These are phyloP conservation scores for Drosophila suboccidentalis DNA, from an alignment of 2,888 invertebrate species.

Conservation along the genomic window DNA sequence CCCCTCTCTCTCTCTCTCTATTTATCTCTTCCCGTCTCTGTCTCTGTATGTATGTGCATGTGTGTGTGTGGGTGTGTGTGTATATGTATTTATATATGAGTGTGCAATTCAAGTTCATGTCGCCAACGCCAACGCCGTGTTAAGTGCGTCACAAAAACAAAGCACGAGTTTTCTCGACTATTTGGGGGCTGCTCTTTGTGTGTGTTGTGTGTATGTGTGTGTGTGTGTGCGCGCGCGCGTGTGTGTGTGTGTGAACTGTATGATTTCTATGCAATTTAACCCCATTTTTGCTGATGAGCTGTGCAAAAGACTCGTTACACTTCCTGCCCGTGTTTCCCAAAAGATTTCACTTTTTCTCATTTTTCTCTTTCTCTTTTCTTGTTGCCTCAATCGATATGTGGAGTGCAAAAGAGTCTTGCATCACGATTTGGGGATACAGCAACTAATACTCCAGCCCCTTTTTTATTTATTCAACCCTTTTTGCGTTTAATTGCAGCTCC, in stretches of 20 bases:
- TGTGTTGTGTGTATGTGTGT: conserved; percentile 7
- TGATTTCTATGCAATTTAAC: conserved; percentile 82
- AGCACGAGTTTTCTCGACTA: conserved; percentile 43
- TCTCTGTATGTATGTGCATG: not conserved
- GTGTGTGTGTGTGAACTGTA: conserved; percentile 30
- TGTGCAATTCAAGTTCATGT: conserved; percentile 84
- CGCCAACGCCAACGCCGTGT: conserved; percentile 84
- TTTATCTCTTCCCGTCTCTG: not conserved
- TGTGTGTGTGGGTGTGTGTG: conserved; percentile 25
- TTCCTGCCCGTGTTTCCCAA: conserved; percentile 6
- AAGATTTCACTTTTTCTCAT: conserved; percentile 21
- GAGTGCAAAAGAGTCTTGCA: conserved; percentile 8
- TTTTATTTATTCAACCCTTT: conserved; percentile 7
- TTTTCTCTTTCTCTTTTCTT: not conserved
- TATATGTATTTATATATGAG: conserved; percentile 21
- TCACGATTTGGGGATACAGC: conserved; percentile 46
- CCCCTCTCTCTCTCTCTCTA: not conserved
- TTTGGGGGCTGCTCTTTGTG: conserved; percentile 40
- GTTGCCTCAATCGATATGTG: conserved; percentile 13
- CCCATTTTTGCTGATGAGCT: conserved; percentile 62
- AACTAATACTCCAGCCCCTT: conserved; percentile 43
- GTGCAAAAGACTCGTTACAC: conserved; percentile 23
- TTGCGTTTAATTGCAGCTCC: conserved; percentile 48
- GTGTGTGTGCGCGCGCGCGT: not conserved
- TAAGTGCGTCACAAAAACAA: conserved; percentile 82